Evolutionary conservation across 2,888 invertebrate genomes (phyloP).

Genomic region (Rhamnusium bicolor): DNA sequence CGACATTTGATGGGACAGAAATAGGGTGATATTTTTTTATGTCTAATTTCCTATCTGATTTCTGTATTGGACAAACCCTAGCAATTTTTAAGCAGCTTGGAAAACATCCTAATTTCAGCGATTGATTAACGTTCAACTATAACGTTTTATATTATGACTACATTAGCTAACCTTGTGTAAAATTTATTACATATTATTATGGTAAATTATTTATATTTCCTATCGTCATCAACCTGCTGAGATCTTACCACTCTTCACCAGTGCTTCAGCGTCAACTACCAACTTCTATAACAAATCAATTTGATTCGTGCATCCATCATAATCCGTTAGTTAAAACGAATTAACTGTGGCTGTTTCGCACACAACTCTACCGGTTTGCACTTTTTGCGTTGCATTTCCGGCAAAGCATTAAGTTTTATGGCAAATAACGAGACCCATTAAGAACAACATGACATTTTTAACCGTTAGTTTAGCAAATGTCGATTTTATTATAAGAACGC

Average conservation of each 20-base stretch:
- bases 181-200: too few species aligned
- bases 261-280: neutral
- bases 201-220: too few species aligned
- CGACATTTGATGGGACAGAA: too few species aligned
- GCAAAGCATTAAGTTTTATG: neutral
- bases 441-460: slow-evolving; percentile 15
- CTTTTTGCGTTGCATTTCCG: slow-evolving; percentile 6
- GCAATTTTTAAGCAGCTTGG: too few species aligned
- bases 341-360: neutral
- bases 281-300: neutral
- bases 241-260: neutral
- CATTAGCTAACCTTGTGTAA: too few species aligned
- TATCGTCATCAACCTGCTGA: neutral
- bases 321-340: neutral
- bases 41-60: too few species aligned
- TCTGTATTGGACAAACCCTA: too few species aligned
- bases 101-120: too few species aligned
- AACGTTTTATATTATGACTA: too few species aligned
- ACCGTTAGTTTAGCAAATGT: slow-evolving; percentile 3
- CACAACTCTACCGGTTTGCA: neutral
- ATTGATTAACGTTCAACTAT: too few species aligned
- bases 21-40: too few species aligned
- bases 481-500: neutral
- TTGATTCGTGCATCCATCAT: neutral
- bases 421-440: neutral